Conservation (phyloP, 1,140 invertebrate species). For the Bombus picipes region DNA sequence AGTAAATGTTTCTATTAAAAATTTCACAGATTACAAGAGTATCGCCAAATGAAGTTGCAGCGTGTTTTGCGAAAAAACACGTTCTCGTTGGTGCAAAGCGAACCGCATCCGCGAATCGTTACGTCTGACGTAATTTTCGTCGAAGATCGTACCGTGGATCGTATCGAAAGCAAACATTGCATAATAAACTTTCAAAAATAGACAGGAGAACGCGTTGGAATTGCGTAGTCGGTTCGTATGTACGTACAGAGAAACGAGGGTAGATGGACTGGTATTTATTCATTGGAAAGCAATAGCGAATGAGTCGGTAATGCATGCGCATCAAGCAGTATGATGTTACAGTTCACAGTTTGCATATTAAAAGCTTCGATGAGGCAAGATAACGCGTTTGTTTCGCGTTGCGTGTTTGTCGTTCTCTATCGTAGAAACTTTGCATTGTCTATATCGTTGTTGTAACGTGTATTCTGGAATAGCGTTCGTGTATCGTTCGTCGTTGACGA, state of each 20-base stretch:
- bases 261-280: background rate
- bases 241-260: background rate
- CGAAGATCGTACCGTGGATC: background rate
- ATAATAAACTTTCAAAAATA: background rate
- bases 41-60: background rate
- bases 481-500: background rate
- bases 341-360: background rate
- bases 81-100: too few relatives aligned
- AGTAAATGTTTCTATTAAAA: background rate
- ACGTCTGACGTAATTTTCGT: background rate
- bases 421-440: background rate
- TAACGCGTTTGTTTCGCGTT: background rate
- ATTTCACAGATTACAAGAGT: background rate
- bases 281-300: background rate
- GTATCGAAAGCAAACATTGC: background rate
- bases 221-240: background rate
- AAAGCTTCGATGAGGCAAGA: background rate
- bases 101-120: background rate
- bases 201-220: background rate
- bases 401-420: background rate
- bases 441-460: too few relatives aligned
- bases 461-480: too few relatives aligned
- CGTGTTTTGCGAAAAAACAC: background rate
- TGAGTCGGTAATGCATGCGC: background rate
- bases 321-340: background rate